Base-by-base conservation (phyloP, 1,140 invertebrate species). In the Archivesica marissinica region DNA sequence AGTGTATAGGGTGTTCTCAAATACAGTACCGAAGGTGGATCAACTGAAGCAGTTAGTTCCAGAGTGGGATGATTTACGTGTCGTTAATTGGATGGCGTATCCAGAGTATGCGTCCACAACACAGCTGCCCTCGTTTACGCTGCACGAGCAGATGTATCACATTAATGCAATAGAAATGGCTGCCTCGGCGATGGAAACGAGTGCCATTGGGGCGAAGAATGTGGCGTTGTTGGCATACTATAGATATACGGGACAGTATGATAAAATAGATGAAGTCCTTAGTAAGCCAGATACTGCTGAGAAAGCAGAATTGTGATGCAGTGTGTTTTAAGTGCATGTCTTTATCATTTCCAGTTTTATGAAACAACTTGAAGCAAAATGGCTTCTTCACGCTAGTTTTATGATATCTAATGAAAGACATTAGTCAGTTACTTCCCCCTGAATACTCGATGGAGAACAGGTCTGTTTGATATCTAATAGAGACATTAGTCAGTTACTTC, bases 141-240 rank as follows among this genome's bases (percentile, higher is more conserved):
- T 96, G 0, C 91, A 95, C 86, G 93, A 95, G 72, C 91, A 93
- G 11, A 79, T 96, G 33, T 96, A 96, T 92, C 95, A 96, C 89
- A 89, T 96, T 0, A 97, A 96, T 94, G 95, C 95, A 11, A 96
- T 96, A 74, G 96, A 97, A 92, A 95, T 95, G 94, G 95, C 95
- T 15, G 96, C 96, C 1, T 96, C 96, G 92, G 95, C 96, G 0
- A 96, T 97, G 95, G 96, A 97, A 94, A 96, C 96, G 96, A 95
- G 95, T 92, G 94, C 95, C 23, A 95, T 97, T 77, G 95, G 94
- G 61, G 96, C 94, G 0, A 95, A 95, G 91, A 97, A 97, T 94
- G 95, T 95, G 41, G 96, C 96, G 23, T 92, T 96, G 66, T 92
- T 96, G 54, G 95, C 95, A 0, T 93, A 89, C 64, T 91, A 93